Base-by-base conservation (phyloP, 2,888 invertebrate genomes). In the Lucinisca nassula region DNA sequence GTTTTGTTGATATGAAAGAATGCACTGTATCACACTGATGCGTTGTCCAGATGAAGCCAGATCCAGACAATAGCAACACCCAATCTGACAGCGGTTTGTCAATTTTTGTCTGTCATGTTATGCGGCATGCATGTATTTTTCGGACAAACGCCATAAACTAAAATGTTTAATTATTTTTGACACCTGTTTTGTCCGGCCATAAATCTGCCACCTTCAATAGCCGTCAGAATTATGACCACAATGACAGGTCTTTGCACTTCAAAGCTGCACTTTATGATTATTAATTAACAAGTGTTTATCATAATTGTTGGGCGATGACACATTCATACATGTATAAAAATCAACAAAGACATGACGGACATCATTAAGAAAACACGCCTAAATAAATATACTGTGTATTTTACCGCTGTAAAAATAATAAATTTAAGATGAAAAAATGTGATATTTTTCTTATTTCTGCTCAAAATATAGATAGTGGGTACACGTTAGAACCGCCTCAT, bases 201-300 rank as follows among this genome's bases (percentile, higher is more conserved):
- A 67, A 67, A 67, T 35, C 32, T 67, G 67, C 67, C 67, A 67
- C 24, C 10, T 8, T 67, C 67, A 32, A 67, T 67, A 30, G 35
- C 12, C 67, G 67, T 67, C 67, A 67, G 35, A 67, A 35, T 67
- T 32, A 35, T 67, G 67, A 35, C 21, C 14, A 67, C 21, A 10
- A 12, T 67, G 67, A 67, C 67, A 67, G 67, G 32, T 35, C 24
- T 4, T 61, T 67, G 27, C 30, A 30, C 67, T 30, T 67, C 67
- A 67, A 67, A 67, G 67, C 35, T 67, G 67, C 67, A 67, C 2
- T 67, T 67, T 67, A 67, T 67, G 67, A 67, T 67, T 67, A 67
- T 67, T 67, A 67, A 67, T 67, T 67, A 67, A 67, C 67, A 67
- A 4, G 67, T 67, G 67, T 67, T 67, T 67, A 67, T 67, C 30